These are phyloP conservation scores for Uropsilus gracilis DNA, from an alignment of 2,113 vertebrate genomes.

Conservation along the genomic window DNA sequence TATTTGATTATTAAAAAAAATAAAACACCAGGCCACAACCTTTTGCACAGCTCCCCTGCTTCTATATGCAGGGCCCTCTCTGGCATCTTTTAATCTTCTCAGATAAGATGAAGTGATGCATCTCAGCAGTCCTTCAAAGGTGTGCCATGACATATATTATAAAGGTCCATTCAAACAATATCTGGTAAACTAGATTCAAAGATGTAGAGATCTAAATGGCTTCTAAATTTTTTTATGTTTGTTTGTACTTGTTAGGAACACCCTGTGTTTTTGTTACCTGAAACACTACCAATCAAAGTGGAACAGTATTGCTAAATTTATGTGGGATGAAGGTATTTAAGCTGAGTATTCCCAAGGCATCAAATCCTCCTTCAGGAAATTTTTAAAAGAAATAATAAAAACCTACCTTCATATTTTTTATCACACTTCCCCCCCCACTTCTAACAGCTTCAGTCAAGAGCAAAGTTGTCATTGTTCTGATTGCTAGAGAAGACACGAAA, in stretches of 20 bases:
- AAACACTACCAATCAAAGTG: background rate
- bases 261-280: background rate
- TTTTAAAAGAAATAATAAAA: constrained; percentile 36
- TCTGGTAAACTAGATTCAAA: background rate
- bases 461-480: constrained; percentile 25
- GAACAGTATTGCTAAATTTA: background rate
- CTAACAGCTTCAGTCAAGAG: background rate
- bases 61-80: background rate
- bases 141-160: background rate
- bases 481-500: constrained; percentile 10
- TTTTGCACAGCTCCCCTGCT: background rate
- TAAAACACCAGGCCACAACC: background rate
- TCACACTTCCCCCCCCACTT: background rate
- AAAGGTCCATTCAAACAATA: background rate
- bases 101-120: background rate
- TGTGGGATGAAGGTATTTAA: background rate
- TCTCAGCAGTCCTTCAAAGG: background rate
- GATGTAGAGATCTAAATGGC: constrained; percentile 12
- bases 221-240: constrained; percentile 38
- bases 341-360: background rate
- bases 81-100: background rate
- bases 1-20: too few species aligned
- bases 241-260: constrained; percentile 55
- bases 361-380: background rate
- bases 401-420: background rate